Evolutionary conservation across 2,113 vertebrate genomes (phyloP), one percentile per base, ranked within the genome.

Genomic region (Butorides virescens): DNA sequence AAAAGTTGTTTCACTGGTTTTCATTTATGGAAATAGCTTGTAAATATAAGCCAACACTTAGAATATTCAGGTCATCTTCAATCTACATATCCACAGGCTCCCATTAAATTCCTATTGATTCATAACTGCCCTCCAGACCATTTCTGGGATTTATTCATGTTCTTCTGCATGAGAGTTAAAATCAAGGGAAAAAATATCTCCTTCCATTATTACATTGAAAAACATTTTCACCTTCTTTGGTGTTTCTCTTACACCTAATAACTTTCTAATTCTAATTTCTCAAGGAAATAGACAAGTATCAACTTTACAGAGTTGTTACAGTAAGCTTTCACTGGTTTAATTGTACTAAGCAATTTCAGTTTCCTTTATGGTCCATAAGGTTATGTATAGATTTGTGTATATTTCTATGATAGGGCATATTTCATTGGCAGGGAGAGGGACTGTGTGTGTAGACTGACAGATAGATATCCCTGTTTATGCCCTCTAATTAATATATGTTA

Each of bases 311-410:
- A 77, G 6, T 14, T 77, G 16, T 68, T 77, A 18, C 30, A 88
- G 30, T 67, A 42, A 47, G 1, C n/a, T 84, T 76, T 58, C 15
- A 1, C 9, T 72, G 5, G 2, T 72, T 85, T 73, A 49, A 50
- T 22, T 5, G 1, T 42, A 47, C 13, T 34, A 53, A 55, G 55
- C 5, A 42, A 25, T 63, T 73, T 65, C 34, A 46, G 9, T 6
- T 10, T 46, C 13, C 59, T 86, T 82, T 78, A 70, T 44, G 25
- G 22, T 56, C 29, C 14, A 1, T 66, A 70, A 75, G 34, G 8
- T 46, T 68, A 63, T 0, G 0, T n/a, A 25, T 4, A 58, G 1
- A 36, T 42, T 2, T 49, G 32, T 11, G 27, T 49, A 7, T 58
- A 5, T 53, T n/a, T 85, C 4, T 55, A 18, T 25, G 63, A 23